phyloP scores from a whole-genome alignment of 2,888 invertebrate genomes.

The Rhopalosiphum nymphaeae region DNA sequence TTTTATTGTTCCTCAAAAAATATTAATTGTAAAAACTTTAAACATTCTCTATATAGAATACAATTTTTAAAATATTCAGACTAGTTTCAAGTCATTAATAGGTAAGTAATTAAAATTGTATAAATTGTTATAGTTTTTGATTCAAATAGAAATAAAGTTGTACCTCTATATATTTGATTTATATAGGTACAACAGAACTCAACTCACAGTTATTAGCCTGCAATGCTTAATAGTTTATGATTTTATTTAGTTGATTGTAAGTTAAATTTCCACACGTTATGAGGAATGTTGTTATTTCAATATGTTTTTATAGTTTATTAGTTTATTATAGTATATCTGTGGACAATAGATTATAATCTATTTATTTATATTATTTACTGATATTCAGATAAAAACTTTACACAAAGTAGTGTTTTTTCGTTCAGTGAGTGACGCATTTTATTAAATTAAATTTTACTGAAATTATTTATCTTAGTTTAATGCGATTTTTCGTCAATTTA shows the following conservation, averaged over 20 bases:
- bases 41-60: too few relatives aligned
- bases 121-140: too few relatives aligned
- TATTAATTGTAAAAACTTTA: too few relatives aligned
- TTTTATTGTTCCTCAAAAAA: too few relatives aligned
- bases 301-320: background rate
- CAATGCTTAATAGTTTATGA: background rate
- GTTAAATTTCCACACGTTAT: background rate
- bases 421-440: background rate
- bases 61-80: too few relatives aligned
- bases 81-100: too few relatives aligned
- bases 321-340: background rate
- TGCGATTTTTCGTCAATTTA: background rate
- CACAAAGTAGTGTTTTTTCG: background rate
- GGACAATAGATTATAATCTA: background rate
- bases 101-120: too few relatives aligned
- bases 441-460: background rate
- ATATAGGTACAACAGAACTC: too few relatives aligned
- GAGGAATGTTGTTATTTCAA: background rate
- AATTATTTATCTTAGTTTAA: background rate
- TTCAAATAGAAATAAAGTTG: background rate
- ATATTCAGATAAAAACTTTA: background rate
- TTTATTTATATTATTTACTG: background rate
- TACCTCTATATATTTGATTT: too few relatives aligned
- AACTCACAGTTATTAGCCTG: background rate
- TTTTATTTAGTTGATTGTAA: background rate